Evolutionary conservation across 2,113 vertebrate species (phyloP).

Genomic region (Azemiops feae): DNA sequence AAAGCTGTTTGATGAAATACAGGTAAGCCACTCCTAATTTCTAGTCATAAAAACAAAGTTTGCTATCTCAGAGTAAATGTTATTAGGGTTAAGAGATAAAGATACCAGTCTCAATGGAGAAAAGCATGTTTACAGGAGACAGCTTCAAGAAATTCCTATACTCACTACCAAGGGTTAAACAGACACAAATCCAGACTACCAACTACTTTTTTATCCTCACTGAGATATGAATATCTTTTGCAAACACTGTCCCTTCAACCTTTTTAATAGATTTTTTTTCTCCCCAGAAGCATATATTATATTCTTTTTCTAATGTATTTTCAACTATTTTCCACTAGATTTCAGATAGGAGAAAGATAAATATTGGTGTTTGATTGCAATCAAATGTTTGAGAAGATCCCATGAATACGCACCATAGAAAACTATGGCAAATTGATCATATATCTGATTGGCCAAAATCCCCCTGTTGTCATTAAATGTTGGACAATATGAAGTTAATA

Average conservation of each 20-base stretch:
- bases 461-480: background rate
- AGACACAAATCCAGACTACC: background rate
- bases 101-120: background rate
- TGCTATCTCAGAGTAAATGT: background rate
- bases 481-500: background rate
- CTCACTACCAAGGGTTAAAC: background rate
- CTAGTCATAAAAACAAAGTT: background rate
- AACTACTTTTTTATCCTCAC: background rate
- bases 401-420: background rate
- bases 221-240: background rate
- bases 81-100: background rate
- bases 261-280: background rate
- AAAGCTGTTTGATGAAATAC: background rate
- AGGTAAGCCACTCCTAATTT: background rate
- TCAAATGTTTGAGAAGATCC: background rate
- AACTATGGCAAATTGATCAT: background rate
- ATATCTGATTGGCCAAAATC: background rate
- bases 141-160: background rate
- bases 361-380: background rate
- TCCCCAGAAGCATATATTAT: too few species aligned
- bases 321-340: background rate
- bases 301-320: background rate
- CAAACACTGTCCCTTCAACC: background rate
- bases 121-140: background rate
- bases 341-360: background rate